Evolutionary conservation across 1,140 invertebrate genomes (phyloP), one percentile per base, ranked within the genome.

Genomic region (Prorops nasuta): DNA sequence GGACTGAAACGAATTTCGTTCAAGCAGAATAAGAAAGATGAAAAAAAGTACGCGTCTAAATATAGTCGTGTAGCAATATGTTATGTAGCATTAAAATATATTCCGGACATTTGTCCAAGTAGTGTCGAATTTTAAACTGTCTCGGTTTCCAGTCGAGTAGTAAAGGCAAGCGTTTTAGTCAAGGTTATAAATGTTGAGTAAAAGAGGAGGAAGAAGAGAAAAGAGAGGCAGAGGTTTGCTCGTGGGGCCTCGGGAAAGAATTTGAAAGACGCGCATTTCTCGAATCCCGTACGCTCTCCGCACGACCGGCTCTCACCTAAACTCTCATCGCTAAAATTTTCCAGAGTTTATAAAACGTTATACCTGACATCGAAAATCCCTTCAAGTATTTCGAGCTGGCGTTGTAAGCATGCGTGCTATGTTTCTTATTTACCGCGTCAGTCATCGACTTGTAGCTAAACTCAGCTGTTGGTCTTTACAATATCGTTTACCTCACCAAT

Each of bases 231-330:
- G 46, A n/a, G n/a, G n/a, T n/a, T n/a, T n/a, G n/a, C n/a, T n/a
- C n/a, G n/a, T n/a, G n/a, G n/a, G 42, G 41, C 56, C 50, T 57
- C 49, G 54, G 47, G 60, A 55, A 54, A 60, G 53, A 58, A 54
- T 61, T 56, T 50, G 46, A 44, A 48, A 51, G 43, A 40, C 34
- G 48, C 47, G 40, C 51, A 51, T 50, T 47, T 24, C 43, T 58
- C 42, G 51, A 60, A 52, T 63, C 45, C 56, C 54, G 31, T n/a
- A 42, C 39, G 18, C 40, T 14, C 31, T 44, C 38, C 32, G 44
- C 15, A 49, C 46, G 28, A 22, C 43, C 17, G 38, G 32, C 28
- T 43, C 49, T 24, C 34, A 49, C 44, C 42, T 42, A 47, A n/a
- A 31, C 46, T 31, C 34, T 3, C 18, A 16, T 34, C 34, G 34